Percentiles rank a stretch among this genome's conserved stretches.
Conservation (phyloP, 2,113 vertebrate genomes). For the Nycticryphes semicollaris region DNA sequence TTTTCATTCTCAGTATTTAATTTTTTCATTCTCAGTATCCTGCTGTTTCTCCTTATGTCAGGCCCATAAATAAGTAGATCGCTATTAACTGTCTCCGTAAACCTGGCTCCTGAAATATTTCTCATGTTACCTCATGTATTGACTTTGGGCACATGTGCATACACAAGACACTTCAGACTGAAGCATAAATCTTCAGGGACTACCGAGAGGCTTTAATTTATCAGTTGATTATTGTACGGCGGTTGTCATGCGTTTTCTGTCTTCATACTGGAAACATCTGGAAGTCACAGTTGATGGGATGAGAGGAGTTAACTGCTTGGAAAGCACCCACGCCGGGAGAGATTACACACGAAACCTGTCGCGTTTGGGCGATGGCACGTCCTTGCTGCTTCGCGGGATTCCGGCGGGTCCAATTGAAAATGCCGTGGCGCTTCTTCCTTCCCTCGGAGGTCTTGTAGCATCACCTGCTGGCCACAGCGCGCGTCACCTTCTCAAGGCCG, state of each 20-base stretch:
- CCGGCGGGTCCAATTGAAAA: not conserved
- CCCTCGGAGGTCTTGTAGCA: not conserved
- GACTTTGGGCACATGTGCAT: accelerated
- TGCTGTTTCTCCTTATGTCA: not conserved
- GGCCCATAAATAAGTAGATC: not conserved
- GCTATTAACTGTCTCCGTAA: not conserved
- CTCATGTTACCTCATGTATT: not conserved
- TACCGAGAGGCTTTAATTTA: not conserved
- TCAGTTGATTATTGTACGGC: not conserved
- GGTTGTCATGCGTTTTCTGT: not conserved
- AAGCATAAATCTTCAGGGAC: not conserved
- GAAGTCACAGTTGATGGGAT: not conserved
- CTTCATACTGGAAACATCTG: not conserved
- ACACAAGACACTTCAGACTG: not conserved
- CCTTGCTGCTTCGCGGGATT: not conserved
- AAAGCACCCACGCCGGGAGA: not conserved
- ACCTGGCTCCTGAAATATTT: not conserved
- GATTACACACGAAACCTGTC: not conserved
- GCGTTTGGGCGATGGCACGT: accelerated
- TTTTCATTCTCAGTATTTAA: not conserved
- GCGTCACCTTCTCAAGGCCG: accelerated
- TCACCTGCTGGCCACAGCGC: not conserved
- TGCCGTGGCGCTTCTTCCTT: not conserved
- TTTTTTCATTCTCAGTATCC: not conserved
- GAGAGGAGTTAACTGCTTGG: not conserved